Conservation (phyloP, 2,113 vertebrate genomes). For the Chauna torquata region DNA sequence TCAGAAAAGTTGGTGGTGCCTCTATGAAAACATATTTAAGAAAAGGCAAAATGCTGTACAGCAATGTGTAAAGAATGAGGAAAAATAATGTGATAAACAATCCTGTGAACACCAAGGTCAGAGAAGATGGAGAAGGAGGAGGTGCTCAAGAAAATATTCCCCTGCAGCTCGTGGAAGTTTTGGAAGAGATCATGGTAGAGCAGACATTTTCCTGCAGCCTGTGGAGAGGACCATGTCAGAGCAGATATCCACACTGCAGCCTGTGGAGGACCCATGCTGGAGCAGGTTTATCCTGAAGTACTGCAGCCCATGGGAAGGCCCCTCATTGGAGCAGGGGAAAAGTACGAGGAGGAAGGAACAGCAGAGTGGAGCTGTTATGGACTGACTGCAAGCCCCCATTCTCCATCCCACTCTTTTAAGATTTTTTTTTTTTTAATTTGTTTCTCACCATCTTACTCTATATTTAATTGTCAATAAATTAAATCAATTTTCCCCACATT, state of each 20-base stretch:
- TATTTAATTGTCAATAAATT: background rate
- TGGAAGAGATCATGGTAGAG: background rate
- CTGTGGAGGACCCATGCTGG: background rate
- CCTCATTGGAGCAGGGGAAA: background rate
- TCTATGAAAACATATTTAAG: background rate
- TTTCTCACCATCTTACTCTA: background rate
- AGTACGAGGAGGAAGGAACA: background rate
- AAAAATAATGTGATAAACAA: background rate
- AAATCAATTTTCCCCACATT: background rate
- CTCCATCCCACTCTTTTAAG: background rate
- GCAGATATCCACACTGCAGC: background rate
- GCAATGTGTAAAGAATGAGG: background rate
- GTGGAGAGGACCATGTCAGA: background rate
- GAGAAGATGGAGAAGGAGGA: background rate
- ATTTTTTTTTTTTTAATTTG: background rate
- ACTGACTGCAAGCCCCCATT: background rate
- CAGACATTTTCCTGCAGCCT: background rate
- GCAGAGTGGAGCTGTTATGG: background rate
- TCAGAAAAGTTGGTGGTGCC: background rate
- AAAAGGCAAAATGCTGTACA: background rate
- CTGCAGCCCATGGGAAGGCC: background rate
- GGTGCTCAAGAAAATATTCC: background rate
- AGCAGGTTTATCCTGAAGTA: background rate
- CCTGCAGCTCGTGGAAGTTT: background rate
- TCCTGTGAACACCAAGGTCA: background rate